Percentiles rank a stretch among this genome's conserved stretches.
phyloP scores from a whole-genome alignment of 1,140 invertebrate genomes.

The Oncopeltus fasciatus region DNA sequence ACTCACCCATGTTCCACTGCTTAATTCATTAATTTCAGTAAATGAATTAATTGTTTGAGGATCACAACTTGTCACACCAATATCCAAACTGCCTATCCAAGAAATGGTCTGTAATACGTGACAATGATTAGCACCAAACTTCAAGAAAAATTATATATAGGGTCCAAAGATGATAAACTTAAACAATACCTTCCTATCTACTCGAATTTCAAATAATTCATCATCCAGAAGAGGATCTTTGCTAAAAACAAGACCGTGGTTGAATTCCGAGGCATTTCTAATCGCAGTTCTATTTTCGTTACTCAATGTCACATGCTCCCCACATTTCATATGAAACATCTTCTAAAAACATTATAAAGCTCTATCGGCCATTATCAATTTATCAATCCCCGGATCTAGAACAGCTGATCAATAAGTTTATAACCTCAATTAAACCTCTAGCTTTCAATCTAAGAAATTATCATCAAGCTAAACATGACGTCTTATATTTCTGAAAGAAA shows the following conservation, averaged over 20 bases:
- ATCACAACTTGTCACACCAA: constrained; percentile 74
- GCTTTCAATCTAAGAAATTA: too few species aligned
- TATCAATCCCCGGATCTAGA: constrained; percentile 1
- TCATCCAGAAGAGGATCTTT: constrained; percentile 65
- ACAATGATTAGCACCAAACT: constrained; percentile 1
- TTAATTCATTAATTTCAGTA: constrained; percentile 67
- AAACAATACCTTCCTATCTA: constrained; percentile 65
- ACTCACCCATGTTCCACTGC: constrained; percentile 69
- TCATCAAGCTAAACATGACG: too few species aligned
- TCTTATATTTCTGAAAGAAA: too few species aligned
- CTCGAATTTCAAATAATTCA: constrained; percentile 73
- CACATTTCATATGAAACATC: constrained; percentile 65
- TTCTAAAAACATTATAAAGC: constrained; percentile 18
- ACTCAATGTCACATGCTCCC: constrained; percentile 58
- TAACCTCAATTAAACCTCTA: not conserved
- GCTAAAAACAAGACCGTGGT: constrained; percentile 73
- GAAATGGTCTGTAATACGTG: constrained; percentile 45
- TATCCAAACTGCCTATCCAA: constrained; percentile 85
- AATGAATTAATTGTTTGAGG: constrained; percentile 67
- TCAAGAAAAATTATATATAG: not conserved
- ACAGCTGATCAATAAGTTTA: constrained; percentile 7
- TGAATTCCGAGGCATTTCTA: constrained; percentile 63
- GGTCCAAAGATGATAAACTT: not conserved
- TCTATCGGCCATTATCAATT: constrained; percentile 5
- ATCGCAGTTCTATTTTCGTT: constrained; percentile 70